Evolutionary conservation across 2,113 vertebrate species (phyloP).

Genomic region (Hippocampus guttulatus): DNA sequence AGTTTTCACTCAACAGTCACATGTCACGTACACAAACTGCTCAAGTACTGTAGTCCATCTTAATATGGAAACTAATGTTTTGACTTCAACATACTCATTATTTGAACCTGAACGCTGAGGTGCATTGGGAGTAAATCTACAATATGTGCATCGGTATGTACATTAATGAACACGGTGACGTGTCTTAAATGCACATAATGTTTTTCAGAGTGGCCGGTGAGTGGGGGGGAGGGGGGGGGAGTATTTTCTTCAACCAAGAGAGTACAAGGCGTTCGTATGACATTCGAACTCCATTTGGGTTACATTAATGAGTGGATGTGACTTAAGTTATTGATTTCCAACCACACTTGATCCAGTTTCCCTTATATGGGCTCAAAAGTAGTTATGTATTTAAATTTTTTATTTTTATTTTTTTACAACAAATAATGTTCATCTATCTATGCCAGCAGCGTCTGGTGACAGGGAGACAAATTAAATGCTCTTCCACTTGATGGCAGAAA

Average conservation of each 20-base stretch:
- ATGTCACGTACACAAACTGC: slow-evolving; percentile 24
- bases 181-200: not conserved
- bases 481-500: not conserved
- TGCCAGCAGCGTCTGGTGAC: not conserved
- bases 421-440: not conserved
- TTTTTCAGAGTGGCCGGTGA: not conserved
- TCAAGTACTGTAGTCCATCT: slow-evolving; percentile 13
- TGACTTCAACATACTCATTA: slow-evolving; percentile 8
- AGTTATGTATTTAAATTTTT: not conserved
- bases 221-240: not conserved
- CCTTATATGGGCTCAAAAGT: not conserved
- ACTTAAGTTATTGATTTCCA: not conserved
- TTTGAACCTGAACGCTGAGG: slow-evolving; percentile 18
- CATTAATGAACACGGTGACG: not conserved
- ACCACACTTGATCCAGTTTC: not conserved
- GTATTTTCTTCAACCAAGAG: not conserved
- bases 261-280: not conserved
- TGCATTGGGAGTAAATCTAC: slow-evolving; percentile 41
- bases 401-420: not conserved
- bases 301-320: not conserved
- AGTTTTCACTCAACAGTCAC: slow-evolving; percentile 33
- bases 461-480: not conserved
- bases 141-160: slow-evolving; percentile 53
- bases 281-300: not conserved
- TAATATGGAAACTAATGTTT: slow-evolving; percentile 9